phyloP scores from a whole-genome alignment of 1,140 invertebrate genomes.

The Orchesella cincta region DNA sequence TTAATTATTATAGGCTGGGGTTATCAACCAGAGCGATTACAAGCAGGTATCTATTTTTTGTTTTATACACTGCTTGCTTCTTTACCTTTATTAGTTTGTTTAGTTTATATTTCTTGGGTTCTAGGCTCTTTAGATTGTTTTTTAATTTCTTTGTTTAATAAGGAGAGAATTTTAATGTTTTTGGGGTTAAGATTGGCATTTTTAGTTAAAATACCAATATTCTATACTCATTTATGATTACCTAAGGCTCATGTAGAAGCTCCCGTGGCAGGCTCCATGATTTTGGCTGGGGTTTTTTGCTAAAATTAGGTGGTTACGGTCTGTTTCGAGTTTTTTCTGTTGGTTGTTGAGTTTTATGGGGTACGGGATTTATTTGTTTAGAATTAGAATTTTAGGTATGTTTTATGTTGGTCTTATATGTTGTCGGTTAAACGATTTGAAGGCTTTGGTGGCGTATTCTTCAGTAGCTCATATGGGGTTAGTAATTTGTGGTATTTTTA shows the following conservation, averaged over 20 bases:
- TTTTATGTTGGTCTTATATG: constrained; percentile 63
- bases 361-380: constrained; percentile 59
- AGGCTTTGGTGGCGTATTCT: constrained; percentile 67
- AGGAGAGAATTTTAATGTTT: constrained; percentile 55
- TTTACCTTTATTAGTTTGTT: constrained; percentile 63
- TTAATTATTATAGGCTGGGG: constrained; percentile 68
- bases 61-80: constrained; percentile 66
- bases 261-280: constrained; percentile 68
- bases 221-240: constrained; percentile 69
- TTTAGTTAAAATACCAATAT: constrained; percentile 71
- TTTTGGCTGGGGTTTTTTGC: constrained; percentile 69
- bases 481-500: constrained; percentile 60
- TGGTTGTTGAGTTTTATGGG: constrained; percentile 56
- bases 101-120: constrained; percentile 59
- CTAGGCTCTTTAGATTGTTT: constrained; percentile 55
- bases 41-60: constrained; percentile 64
- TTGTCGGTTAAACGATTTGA: constrained; percentile 65
- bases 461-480: constrained; percentile 65
- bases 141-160: not conserved
- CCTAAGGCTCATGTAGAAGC: constrained; percentile 74
- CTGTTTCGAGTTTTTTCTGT: constrained; percentile 60
- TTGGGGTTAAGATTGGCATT: constrained; percentile 63
- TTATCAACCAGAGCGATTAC: constrained; percentile 64
- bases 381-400: constrained; percentile 61
- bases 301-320: constrained; percentile 70